Evolutionary conservation across 2,113 vertebrate species (phyloP), one percentile per base, ranked within the genome.

Genomic region (Phaetusa simplex): DNA sequence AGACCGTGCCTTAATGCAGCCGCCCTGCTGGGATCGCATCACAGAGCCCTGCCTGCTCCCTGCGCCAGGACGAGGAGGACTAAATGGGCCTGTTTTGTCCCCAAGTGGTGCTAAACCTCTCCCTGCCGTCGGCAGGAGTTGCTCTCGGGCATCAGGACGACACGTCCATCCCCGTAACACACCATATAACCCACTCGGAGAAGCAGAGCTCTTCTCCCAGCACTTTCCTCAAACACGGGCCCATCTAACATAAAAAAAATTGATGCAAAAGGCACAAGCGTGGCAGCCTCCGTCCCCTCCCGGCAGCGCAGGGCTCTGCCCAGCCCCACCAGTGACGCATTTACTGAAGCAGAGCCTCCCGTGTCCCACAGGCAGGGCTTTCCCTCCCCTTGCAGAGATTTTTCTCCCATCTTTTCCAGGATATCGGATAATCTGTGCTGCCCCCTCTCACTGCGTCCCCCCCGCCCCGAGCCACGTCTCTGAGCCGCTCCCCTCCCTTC

Each of bases 131-230:
- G 4, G 52, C 81, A 36, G 52, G 65, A 4, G n/a, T 0, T 9
- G 36, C 12, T 23, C 20, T 12, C 1, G 0, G 20, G 53, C 47
- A 38, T 4, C 40, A 8, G 30, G 47, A 55, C 21, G 3, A n/a
- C 4, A 13, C 14, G 0, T 21, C 27, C 11, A 2, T 23, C 66
- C 47, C 42, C 2, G 0, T 11, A 14, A 21, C 5, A 2, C 8
- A 5, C 49, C 3, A 0, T 3, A 20, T 7, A 27, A 76, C 0
- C 38, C 30, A 2, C 43, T 3, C 2, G 1, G 59, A 26, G 32
- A n/a, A 42, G n/a, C 4, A 0, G 21, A 34, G 32, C 42, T n/a
- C 50, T 30, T 47, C 40, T 47, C 38, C 59, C 22, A 3, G 27
- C 12, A 0, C 34, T 56, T 15, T 21, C 22, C 64, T 78, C 71